These are phyloP conservation scores for Acromyrmex charruanus DNA, from an alignment of 1,140 invertebrate species.

Conservation along the genomic window DNA sequence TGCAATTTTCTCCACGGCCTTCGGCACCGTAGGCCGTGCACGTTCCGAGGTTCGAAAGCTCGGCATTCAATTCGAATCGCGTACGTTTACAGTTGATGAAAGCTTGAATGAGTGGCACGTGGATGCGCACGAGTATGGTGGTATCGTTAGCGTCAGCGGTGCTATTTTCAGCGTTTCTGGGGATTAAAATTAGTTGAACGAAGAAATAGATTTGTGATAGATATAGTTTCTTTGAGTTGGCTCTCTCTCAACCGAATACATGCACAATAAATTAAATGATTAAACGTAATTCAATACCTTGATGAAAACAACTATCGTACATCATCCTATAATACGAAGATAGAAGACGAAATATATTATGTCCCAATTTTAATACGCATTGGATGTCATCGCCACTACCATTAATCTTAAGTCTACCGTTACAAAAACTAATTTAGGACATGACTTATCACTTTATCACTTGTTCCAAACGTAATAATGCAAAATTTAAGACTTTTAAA, in stretches of 20 bases:
- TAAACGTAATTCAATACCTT: slow-evolving; percentile 16
- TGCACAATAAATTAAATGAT: slow-evolving; percentile 42
- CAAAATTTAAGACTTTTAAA: neutral
- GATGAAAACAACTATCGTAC: neutral
- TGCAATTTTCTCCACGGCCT: slow-evolving; percentile 78
- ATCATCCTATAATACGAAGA: neutral
- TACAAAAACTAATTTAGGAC: neutral
- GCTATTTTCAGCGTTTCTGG: slow-evolving; percentile 37
- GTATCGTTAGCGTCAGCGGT: slow-evolving; percentile 45
- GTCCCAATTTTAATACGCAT: neutral
- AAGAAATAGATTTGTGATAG: slow-evolving; percentile 38
- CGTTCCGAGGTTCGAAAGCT: slow-evolving; percentile 75
- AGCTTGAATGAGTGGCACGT: slow-evolving; percentile 67
- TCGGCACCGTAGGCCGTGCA: slow-evolving; percentile 75
- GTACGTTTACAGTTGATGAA: slow-evolving; percentile 64
- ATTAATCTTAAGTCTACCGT: neutral
- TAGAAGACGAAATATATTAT: slow-evolving; percentile 17
- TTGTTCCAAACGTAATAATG: neutral
- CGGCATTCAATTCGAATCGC: slow-evolving; percentile 79
- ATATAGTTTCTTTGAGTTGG: neutral
- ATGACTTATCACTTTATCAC: neutral
- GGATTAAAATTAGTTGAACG: slow-evolving; percentile 43
- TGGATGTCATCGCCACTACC: neutral
- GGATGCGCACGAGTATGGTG: slow-evolving; percentile 21
- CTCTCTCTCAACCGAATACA: neutral